Evolutionary conservation across 2,113 vertebrate genomes (phyloP).

Genomic region (Seriola quinqueradiata): DNA sequence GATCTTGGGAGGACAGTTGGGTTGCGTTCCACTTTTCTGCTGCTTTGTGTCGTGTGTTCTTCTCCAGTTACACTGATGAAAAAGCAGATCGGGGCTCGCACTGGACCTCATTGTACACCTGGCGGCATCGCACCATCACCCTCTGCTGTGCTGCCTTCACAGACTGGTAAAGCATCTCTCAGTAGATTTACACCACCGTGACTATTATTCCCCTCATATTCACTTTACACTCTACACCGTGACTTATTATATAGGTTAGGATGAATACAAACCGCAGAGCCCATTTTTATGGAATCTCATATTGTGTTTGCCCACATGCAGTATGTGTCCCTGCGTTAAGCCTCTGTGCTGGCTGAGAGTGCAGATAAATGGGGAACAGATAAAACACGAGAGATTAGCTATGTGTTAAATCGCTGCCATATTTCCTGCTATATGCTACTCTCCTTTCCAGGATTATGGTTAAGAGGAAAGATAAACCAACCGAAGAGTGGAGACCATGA

Average conservation of each 20-base stretch:
- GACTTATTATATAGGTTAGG: conserved; percentile 27
- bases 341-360: conserved; percentile 33
- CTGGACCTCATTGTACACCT: conserved; percentile 51
- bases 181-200: conserved; percentile 37
- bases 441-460: conserved; percentile 40
- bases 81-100: conserved; percentile 32
- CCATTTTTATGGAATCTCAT: conserved; percentile 32
- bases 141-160: conserved; percentile 29
- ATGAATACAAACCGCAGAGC: conserved; percentile 44
- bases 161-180: conserved; percentile 46
- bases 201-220: conserved; percentile 48
- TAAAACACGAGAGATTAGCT: conserved; percentile 57
- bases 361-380: conserved; percentile 52
- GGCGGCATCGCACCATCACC: conserved; percentile 16
- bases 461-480: conserved; percentile 45
- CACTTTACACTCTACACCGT: conserved; percentile 25
- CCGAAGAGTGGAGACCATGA: conserved; percentile 44
- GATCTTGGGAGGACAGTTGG: conserved; percentile 38
- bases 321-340: conserved; percentile 30
- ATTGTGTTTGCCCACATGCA: conserved; percentile 14
- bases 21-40: conserved; percentile 76
- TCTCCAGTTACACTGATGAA: conserved; percentile 73
- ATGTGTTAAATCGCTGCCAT: conserved; percentile 51
- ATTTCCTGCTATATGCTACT: conserved; percentile 29
- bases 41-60: conserved; percentile 76